phyloP scores from a whole-genome alignment of 2,113 vertebrate genomes.

The Albula glossodonta region DNA sequence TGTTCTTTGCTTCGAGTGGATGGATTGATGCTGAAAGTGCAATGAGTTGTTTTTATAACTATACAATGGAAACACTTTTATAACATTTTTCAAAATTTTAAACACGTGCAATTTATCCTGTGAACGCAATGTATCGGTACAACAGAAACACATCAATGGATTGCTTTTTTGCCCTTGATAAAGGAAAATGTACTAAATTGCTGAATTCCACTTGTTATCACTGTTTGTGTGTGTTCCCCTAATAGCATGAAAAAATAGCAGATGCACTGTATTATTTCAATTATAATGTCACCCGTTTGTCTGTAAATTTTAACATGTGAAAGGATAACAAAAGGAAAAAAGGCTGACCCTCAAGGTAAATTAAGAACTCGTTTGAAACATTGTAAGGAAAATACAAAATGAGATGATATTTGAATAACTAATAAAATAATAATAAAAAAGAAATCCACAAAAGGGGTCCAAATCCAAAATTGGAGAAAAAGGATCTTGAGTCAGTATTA shows the following conservation, averaged over 20 bases:
- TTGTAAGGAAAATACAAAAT: constrained; percentile 57
- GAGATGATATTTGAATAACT: constrained; percentile 85
- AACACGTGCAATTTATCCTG: not conserved
- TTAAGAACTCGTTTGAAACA: constrained; percentile 33
- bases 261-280: not conserved
- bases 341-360: not conserved
- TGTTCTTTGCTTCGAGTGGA: not conserved
- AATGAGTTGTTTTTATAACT: not conserved
- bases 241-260: not conserved
- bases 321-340: not conserved
- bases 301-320: not conserved
- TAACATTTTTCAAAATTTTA: not conserved
- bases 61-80: not conserved
- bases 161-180: not conserved
- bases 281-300: not conserved
- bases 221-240: not conserved
- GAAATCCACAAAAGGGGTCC: constrained; percentile 73
- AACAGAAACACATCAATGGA: not conserved
- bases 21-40: not conserved
- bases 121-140: not conserved
- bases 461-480: constrained; percentile 76
- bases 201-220: not conserved
- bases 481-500: constrained; percentile 81
- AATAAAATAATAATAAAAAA: constrained; percentile 73
- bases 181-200: not conserved